Conservation (phyloP, 1,140 invertebrate species). For the Sitodiplosis mosellana region DNA sequence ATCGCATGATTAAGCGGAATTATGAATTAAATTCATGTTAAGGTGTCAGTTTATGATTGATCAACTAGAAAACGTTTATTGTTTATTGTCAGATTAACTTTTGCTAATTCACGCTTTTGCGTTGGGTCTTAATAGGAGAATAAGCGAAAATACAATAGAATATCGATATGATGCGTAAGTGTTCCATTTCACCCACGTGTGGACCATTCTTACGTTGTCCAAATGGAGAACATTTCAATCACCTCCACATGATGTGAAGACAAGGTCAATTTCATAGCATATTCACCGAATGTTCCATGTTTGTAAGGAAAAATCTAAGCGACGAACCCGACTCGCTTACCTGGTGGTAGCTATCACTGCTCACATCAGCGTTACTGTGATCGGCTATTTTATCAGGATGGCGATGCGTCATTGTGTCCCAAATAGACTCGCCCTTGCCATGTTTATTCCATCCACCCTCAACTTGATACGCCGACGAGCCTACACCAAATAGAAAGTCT, state of each 20-base stretch:
- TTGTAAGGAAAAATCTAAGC: background rate
- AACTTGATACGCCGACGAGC: slow-evolving; percentile 41
- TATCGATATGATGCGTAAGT: no score
- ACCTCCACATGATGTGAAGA: background rate
- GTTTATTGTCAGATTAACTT: no score
- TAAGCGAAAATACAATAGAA: no score
- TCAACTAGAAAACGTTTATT: no score
- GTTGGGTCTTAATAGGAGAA: no score
- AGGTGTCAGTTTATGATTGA: background rate
- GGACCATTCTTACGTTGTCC: background rate
- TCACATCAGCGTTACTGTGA: slow-evolving; percentile 31
- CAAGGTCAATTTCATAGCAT: background rate
- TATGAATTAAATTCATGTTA: background rate
- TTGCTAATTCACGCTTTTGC: no score
- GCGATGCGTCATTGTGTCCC: slow-evolving; percentile 30
- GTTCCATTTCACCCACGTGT: background rate
- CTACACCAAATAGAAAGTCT: slow-evolving; percentile 32
- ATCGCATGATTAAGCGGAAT: no score
- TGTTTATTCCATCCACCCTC: slow-evolving; percentile 51
- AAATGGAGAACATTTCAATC: background rate
- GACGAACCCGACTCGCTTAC: slow-evolving; percentile 10
- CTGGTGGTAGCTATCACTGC: slow-evolving; percentile 33
- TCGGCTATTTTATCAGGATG: slow-evolving; percentile 30
- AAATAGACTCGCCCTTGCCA: slow-evolving; percentile 37
- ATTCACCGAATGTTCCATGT: background rate